These are phyloP conservation scores for Polydrusus cervinus DNA, from an alignment of 2,888 invertebrate species.

Conservation along the genomic window DNA sequence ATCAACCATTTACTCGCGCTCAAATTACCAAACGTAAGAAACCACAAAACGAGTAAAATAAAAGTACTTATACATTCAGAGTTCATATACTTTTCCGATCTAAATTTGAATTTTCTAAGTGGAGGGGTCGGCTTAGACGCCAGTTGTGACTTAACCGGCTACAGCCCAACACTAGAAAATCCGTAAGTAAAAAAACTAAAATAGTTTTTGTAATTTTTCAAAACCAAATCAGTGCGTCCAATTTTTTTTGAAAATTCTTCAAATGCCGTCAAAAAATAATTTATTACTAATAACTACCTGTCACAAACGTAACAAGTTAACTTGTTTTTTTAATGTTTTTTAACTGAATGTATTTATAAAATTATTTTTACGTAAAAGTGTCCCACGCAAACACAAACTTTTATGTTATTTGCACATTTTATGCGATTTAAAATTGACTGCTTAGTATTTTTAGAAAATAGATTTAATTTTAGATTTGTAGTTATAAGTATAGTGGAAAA, in stretches of 20 bases:
- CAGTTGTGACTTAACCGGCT: conserved; percentile 69
- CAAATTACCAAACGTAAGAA: conserved; percentile 21
- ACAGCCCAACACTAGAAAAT: conserved; percentile 65
- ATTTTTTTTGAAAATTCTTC: background rate
- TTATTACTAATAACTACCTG: background rate
- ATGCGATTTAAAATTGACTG: conserved; percentile 7
- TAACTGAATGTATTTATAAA: conserved; percentile 35
- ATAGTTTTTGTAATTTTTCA: background rate
- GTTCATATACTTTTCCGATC: conserved; percentile 62
- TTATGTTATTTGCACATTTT: conserved; percentile 14
- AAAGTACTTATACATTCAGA: conserved; percentile 50
- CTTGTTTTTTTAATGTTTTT: conserved; percentile 19
- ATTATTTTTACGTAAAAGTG: conserved; percentile 28
- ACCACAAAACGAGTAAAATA: conserved; percentile 30
- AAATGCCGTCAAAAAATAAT: background rate
- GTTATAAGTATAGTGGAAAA: background rate
- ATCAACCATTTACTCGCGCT: background rate
- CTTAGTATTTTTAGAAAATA: conserved; percentile 5
- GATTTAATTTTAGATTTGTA: conserved; percentile 7
- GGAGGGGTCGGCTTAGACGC: conserved; percentile 64
- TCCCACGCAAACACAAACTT: conserved; percentile 39
- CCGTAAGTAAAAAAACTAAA: conserved; percentile 61
- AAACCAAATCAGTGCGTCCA: background rate
- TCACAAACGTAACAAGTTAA: background rate
- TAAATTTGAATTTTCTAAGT: conserved; percentile 64